Conservation (phyloP, 2,797 vertebrate genomes). For the Crax fasciolata region DNA sequence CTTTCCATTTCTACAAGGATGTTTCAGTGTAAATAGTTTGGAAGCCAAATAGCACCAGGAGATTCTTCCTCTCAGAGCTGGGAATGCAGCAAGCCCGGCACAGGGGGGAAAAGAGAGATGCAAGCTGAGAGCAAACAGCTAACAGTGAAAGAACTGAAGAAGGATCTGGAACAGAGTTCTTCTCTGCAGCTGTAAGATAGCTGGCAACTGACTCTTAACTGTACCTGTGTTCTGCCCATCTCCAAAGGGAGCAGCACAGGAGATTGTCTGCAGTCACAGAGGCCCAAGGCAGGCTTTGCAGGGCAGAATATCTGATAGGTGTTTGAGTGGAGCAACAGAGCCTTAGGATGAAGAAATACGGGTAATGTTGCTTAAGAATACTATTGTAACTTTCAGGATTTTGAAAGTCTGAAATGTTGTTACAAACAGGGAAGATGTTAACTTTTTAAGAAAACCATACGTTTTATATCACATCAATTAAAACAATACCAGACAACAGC, state of each 20-base stretch:
- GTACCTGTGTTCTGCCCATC: background rate
- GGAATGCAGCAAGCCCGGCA: background rate
- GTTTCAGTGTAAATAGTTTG: conserved; percentile 54
- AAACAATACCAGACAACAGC: background rate
- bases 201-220: background rate
- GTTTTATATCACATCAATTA: background rate
- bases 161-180: background rate
- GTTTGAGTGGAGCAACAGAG: background rate
- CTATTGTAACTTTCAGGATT: conserved; percentile 8
- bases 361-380: conserved; percentile 12
- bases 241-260: background rate
- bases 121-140: background rate
- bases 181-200: background rate
- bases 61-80: background rate
- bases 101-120: background rate
- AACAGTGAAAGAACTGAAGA: background rate
- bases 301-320: background rate
- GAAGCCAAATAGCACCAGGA: conserved; percentile 44
- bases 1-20: conserved; percentile 64
- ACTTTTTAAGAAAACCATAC: background rate
- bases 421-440: background rate
- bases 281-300: background rate
- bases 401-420: conserved; percentile 22
- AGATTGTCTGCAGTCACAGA: background rate
- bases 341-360: conserved; percentile 27